Evolutionary conservation across 2,113 vertebrate genomes (phyloP).

Genomic region (Heliornis fulica): DNA sequence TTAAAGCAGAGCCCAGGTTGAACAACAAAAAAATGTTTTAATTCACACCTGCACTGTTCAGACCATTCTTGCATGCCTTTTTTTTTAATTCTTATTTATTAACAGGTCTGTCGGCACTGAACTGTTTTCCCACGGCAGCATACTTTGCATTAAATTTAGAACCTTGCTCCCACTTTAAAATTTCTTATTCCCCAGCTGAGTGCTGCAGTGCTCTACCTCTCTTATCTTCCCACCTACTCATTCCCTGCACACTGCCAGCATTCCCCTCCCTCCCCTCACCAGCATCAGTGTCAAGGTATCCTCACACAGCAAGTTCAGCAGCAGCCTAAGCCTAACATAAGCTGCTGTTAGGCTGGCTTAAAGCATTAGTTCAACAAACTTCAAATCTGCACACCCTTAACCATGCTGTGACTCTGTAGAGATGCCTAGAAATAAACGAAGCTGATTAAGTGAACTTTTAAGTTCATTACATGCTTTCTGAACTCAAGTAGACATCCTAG

Average conservation of each 20-base stretch:
- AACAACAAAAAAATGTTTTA: background rate
- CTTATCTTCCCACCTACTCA: background rate
- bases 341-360: background rate
- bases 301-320: background rate
- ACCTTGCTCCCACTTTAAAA: background rate
- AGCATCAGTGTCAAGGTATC: background rate
- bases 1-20: background rate
- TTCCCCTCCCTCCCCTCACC: background rate
- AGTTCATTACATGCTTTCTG: background rate
- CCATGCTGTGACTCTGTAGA: background rate
- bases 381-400: background rate
- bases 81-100: background rate
- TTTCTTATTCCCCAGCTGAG: background rate
- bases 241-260: background rate
- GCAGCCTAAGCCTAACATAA: background rate
- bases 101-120: background rate
- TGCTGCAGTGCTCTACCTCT: background rate
- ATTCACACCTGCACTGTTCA: background rate
- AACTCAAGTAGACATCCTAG: background rate
- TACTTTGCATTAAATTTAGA: background rate
- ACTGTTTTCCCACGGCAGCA: background rate
- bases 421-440: background rate
- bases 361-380: background rate
- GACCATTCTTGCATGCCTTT: background rate
- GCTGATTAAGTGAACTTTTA: background rate